Evolutionary conservation across 2,113 vertebrate genomes (phyloP), one percentile per base, ranked within the genome.

Genomic region (Alectura lathami): DNA sequence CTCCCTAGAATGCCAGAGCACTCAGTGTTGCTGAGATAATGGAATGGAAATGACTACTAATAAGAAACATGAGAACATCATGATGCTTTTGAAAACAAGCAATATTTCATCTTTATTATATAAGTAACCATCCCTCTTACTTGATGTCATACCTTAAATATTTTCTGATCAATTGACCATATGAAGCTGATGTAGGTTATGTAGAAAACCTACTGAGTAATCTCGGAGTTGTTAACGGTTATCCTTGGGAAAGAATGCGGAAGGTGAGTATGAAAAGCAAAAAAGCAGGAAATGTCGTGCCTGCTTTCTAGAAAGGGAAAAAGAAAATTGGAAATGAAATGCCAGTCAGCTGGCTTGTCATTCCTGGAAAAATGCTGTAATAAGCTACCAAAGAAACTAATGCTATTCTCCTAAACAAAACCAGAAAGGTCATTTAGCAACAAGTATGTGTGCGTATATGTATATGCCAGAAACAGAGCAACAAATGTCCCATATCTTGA

Each of bases 41-140:
- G 86, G 91, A 89, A 83, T 67, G 75, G 72, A 94, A 89, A 94
- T 94, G 88, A 93, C 68, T 90, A 94, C 89, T 77, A 93, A 81
- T 83, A 91, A 91, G 93, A 92, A 63, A 24, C 72, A 78, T 56
- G 83, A 88, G 93, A 89, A 67, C 78, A 97, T 86, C 79, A 45
- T 0, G 1, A 34, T 78, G 85, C 83, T 94, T 94, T 94, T 81
- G 89, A 93, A 96, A 95, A 95, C 84, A 94, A 93, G 73, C 86
- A 86, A 32, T 86, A 80, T 88, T 88, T 93, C 64, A 81, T 93
- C 73, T 95, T 93, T 94, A 88, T 91, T 91, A 57, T 63, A 29
- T 76, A 50, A 78, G 78, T 88, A 90, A 81, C 62, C 30, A 68
- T 86, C 51, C 47, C 14, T 83, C 76, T 75, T 86, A 27, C 69